Evolutionary conservation across 2,888 invertebrate species (phyloP).

Genomic region (Labia minor): DNA sequence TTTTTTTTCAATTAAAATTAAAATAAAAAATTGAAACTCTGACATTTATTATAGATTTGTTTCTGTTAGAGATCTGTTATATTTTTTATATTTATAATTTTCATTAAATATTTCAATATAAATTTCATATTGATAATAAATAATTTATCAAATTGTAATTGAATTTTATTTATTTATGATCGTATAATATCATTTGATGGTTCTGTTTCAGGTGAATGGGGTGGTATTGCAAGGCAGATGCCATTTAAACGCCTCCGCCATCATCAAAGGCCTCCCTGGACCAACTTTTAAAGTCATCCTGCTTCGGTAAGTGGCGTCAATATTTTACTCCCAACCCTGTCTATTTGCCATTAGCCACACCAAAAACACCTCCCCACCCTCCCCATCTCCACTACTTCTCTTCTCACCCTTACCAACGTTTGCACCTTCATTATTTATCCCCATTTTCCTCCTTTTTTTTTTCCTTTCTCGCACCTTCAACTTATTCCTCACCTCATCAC

Average conservation of each 20-base stretch:
- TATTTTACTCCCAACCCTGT: not conserved
- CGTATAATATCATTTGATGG: too few relatives aligned
- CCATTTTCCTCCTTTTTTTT: constrained; percentile 18
- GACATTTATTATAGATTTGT: too few relatives aligned
- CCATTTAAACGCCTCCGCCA: constrained; percentile 90
- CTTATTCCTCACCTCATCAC: not conserved
- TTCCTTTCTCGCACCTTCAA: constrained; percentile 15
- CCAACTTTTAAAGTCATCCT: constrained; percentile 76
- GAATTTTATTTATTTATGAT: too few relatives aligned
- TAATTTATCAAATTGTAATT: too few relatives aligned
- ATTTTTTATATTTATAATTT: too few relatives aligned
- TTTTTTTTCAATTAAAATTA: too few relatives aligned
- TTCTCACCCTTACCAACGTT: not conserved
- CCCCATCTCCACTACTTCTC: not conserved
- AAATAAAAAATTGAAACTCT: too few relatives aligned
- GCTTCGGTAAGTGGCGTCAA: constrained; percentile 52
- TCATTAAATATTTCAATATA: too few relatives aligned
- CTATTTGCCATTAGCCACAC: not conserved
- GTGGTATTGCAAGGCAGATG: constrained; percentile 86
- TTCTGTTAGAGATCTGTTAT: too few relatives aligned
- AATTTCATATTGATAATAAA: too few relatives aligned
- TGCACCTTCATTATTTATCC: too few relatives aligned
- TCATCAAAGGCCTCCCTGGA: constrained; percentile 82
- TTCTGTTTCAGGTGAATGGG: constrained; percentile 78
- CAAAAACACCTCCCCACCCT: not conserved